phyloP scores from a whole-genome alignment of 2,113 vertebrate genomes.

The Entelurus aequoreus region DNA sequence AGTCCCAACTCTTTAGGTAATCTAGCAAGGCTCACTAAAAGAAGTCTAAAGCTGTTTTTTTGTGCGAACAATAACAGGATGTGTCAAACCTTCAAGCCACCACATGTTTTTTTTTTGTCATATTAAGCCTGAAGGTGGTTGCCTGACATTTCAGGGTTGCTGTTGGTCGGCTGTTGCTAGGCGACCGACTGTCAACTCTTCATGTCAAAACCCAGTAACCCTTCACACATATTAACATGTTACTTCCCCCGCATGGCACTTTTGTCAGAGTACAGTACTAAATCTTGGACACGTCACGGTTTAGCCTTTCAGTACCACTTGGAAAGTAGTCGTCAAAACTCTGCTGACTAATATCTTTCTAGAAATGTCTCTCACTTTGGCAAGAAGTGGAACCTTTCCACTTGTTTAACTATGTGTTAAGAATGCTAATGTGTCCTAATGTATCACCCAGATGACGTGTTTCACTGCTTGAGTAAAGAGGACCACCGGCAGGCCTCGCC shows the following conservation, averaged over 20 bases:
- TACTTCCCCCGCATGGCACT: not conserved
- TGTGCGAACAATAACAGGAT: not conserved
- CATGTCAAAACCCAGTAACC: not conserved
- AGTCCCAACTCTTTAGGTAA: conserved; percentile 86
- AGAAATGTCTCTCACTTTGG: not conserved
- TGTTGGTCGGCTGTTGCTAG: not conserved
- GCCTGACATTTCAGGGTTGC: conserved; percentile 1
- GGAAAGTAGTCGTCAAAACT: not conserved
- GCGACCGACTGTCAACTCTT: not conserved
- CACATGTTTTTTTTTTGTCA: not conserved
- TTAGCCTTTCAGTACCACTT: not conserved
- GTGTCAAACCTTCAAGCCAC: not conserved
- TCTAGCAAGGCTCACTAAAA: conserved; percentile 20
- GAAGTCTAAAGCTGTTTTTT: not conserved
- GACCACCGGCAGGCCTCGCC: conserved; percentile 82
- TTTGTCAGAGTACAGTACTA: not conserved
- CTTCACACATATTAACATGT: not conserved
- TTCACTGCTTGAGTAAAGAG: conserved; percentile 89
- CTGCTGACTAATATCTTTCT: not conserved
- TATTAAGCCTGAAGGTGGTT: not conserved
- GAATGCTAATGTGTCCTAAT: not conserved
- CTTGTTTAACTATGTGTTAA: not conserved
- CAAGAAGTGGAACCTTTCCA: not conserved
- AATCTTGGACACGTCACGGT: not conserved
- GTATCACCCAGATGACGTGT: conserved; percentile 82